Base-by-base conservation (phyloP, 2,113 vertebrate genomes). In the Callipepla californica region DNA sequence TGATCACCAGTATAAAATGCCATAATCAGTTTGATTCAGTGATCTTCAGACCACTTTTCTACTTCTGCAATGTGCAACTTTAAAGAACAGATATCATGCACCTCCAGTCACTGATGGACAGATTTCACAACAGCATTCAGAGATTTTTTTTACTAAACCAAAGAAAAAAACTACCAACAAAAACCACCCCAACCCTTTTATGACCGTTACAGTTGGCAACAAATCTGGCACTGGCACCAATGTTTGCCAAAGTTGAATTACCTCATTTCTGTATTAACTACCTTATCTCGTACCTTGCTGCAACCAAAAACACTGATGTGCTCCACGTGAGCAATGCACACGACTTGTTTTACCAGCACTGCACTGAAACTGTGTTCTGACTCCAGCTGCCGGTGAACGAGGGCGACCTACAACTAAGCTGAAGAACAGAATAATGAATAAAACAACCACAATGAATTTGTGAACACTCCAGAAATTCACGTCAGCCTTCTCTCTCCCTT, bases 51-150 rank as follows among this genome's bases (percentile, higher is more conserved):
- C 5, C 47, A 68, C 10, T 2, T 20, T 51, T 58, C 66, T 65
- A 7, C 44, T 55, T 63, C 26, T 25, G 5, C 4, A 40, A 42
- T 6, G 53, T 1, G 23, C 4, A 74, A 6, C 53, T 76, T 47
- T 1, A 14, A 58, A 66, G 86, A 65, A 16, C 0, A 81, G 38
- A 22, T 34, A n/a, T 28, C 0, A 0, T 22, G 21, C 9, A 36
- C 26, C 61, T 67, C 70, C 47, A 15, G 66, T 26, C 78, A 45
- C 5, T 0, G 0, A 78, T 1, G 6, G 26, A 44, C 7, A 13
- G 36, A 44, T 9, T 0, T 70, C 20, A 11, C 32, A 76, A 55
- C n/a, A 15, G 15, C 66, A 20, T 26, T 70, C 51, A 59, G 59
- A 86, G 58, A 78, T 19, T 40, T 67, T 45, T 79, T 87, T 76